Conservation (phyloP, 2,797 vertebrate genomes). For the Liparis tanakae region DNA sequence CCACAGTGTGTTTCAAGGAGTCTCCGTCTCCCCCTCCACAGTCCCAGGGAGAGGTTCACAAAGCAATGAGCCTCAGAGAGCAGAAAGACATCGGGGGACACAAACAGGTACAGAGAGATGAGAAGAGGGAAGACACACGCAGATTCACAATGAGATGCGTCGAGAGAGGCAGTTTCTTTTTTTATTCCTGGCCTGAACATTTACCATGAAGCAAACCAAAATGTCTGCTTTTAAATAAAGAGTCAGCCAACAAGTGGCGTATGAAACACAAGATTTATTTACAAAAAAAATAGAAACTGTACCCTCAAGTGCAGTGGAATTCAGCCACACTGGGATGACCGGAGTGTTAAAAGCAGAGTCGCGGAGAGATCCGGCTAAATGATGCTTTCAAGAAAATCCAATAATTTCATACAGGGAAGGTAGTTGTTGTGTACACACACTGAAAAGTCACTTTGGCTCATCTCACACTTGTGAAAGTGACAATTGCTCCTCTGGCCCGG, state of each 20-base stretch:
- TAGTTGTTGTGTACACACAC: constrained; percentile 19
- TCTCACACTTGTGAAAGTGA: constrained; percentile 29
- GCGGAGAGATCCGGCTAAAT: constrained; percentile 19
- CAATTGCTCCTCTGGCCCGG: constrained; percentile 20
- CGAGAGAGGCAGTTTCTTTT: constrained; percentile 1
- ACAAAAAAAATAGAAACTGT: constrained; percentile 8
- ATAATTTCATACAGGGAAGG: constrained; percentile 51
- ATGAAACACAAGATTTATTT: constrained; percentile 11
- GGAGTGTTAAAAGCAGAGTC: constrained; percentile 46
- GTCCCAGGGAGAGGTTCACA: constrained; percentile 62
- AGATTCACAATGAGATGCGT: constrained; percentile 19
- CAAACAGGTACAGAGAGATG: constrained; percentile 56
- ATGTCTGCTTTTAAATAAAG: constrained; percentile 13
- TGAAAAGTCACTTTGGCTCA: constrained; percentile 40
- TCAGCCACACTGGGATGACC: constrained; percentile 17
- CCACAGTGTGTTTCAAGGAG: constrained; percentile 72
- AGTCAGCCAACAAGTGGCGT: not conserved
- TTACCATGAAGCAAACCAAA: constrained; percentile 31
- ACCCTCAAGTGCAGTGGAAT: not conserved
- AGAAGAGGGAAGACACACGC: constrained; percentile 37
- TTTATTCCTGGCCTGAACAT: constrained; percentile 5
- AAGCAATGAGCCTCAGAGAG: constrained; percentile 62
- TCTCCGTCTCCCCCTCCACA: constrained; percentile 69
- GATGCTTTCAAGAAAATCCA: constrained; percentile 37
- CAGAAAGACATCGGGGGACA: constrained; percentile 51